A percentile compares a stretch with the other conserved stretches of the same genome.
These are phyloP conservation scores for Clarias macrocephalus DNA, from an alignment of 2,113 vertebrate genomes.

Conservation along the genomic window DNA sequence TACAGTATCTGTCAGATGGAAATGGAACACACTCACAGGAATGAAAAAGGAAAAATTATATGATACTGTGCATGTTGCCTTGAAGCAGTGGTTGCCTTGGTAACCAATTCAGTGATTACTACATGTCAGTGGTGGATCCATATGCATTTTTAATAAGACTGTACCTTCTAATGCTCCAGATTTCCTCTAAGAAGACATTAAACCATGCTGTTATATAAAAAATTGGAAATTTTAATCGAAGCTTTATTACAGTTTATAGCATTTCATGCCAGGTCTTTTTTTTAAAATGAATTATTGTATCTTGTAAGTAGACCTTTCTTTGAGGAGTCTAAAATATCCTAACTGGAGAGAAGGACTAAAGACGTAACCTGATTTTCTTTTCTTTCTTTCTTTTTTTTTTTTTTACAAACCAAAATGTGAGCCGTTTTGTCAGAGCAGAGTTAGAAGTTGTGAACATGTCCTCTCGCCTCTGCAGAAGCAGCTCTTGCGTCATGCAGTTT, in stretches of 20 bases:
- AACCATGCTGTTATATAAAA: not conserved
- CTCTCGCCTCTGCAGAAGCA: conserved; percentile 58
- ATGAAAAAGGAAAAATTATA: conserved; percentile 7
- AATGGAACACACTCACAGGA: not conserved
- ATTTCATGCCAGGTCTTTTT: conserved; percentile 13
- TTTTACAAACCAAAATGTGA: conserved; percentile 37
- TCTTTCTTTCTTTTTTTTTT: not conserved
- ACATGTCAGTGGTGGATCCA: conserved; percentile 50
- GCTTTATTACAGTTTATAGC: conserved; percentile 5
- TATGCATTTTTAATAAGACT: conserved; percentile 57
- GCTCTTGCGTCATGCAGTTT: conserved; percentile 61
- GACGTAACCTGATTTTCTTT: conserved; percentile 26
- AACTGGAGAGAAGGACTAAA: conserved; percentile 27
- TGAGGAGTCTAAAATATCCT: not conserved
- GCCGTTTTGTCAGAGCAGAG: conserved; percentile 48
- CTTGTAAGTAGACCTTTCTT: conserved; percentile 39
- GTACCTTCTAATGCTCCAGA: conserved; percentile 23
- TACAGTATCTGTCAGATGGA: not conserved
- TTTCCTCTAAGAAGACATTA: conserved; percentile 39
- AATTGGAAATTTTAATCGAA: not conserved
- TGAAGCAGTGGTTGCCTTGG: conserved; percentile 55
- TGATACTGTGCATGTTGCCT: conserved; percentile 32
- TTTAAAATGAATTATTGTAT: not conserved
- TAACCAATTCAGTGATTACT: conserved; percentile 49
- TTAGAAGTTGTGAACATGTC: conserved; percentile 54